A percentile compares a stretch with the other conserved stretches of the same genome.
Conservation (phyloP, 2,113 vertebrate species). For the Tapirus terrestris region DNA sequence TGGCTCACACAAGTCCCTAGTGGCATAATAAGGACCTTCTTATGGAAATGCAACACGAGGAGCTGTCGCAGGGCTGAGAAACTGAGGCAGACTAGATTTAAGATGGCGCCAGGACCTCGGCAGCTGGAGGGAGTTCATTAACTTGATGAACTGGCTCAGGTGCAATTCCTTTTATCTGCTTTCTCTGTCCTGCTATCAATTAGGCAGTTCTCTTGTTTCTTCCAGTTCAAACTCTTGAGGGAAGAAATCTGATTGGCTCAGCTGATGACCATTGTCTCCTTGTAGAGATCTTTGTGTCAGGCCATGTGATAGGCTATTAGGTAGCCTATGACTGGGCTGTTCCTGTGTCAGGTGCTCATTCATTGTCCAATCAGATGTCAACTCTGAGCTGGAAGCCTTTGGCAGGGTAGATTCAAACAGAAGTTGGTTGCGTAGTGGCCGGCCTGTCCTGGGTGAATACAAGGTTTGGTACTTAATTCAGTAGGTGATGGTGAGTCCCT, state of each 20-base stretch:
- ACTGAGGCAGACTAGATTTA: neutral
- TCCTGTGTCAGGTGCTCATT: neutral
- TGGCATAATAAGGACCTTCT: too few species aligned
- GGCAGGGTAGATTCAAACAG: neutral
- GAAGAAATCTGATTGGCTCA: neutral
- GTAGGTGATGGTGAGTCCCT: neutral
- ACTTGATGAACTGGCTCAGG: neutral
- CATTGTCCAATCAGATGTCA: neutral
- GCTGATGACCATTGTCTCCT: neutral
- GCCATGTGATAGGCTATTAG: neutral
- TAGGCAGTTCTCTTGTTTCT: neutral
- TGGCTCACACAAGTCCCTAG: neutral
- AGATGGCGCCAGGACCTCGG: neutral
- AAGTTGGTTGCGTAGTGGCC: neutral
- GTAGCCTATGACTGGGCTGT: neutral
- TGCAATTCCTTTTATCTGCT: neutral
- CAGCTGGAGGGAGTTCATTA: neutral
- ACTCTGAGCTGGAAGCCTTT: neutral
- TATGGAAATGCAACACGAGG: neutral
- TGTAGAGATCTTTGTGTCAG: neutral
- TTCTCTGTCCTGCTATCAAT: neutral
- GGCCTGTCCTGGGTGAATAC: neutral
- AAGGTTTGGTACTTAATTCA: neutral
- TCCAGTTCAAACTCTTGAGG: neutral
- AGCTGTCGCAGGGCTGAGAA: neutral